phyloP scores from a whole-genome alignment of 1,140 invertebrate species.

The Sesamia nonagrioides region DNA sequence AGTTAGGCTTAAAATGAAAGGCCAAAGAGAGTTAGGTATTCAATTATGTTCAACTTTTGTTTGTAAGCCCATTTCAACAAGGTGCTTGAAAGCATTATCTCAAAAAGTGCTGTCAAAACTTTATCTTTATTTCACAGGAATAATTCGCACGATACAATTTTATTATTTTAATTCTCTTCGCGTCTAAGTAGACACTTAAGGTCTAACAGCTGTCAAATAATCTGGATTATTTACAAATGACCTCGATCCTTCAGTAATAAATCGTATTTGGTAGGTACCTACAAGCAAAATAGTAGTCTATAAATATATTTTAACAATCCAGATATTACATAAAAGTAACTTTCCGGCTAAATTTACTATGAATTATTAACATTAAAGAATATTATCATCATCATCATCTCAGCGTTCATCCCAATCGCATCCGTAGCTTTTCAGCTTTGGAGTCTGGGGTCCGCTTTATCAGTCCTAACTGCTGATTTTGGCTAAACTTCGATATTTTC shows the following conservation, averaged over 20 bases:
- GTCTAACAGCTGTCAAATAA: constrained; percentile 17
- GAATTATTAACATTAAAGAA: too few relatives aligned
- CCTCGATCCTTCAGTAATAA: not conserved
- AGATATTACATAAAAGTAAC: too few relatives aligned
- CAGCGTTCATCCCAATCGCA: too few relatives aligned
- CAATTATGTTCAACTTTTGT: not conserved
- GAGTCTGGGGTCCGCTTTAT: too few relatives aligned
- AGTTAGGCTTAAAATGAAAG: not conserved
- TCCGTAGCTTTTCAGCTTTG: too few relatives aligned
- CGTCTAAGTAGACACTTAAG: not conserved
- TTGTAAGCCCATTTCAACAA: not conserved
- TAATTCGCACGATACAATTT: not conserved
- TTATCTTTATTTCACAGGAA: not conserved
- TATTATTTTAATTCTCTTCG: not conserved
- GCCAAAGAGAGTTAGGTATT: too few relatives aligned
- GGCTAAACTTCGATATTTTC: too few relatives aligned
- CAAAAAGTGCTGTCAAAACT: not conserved
- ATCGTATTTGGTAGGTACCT: not conserved
- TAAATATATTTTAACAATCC: too few relatives aligned
- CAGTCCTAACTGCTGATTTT: too few relatives aligned
- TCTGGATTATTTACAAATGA: not conserved
- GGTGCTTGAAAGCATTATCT: not conserved
- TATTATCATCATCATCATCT: too few relatives aligned
- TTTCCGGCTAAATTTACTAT: too few relatives aligned
- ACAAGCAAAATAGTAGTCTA: too few relatives aligned